Conservation (phyloP, 2,113 vertebrate species). For the Epinephelus moara region DNA sequence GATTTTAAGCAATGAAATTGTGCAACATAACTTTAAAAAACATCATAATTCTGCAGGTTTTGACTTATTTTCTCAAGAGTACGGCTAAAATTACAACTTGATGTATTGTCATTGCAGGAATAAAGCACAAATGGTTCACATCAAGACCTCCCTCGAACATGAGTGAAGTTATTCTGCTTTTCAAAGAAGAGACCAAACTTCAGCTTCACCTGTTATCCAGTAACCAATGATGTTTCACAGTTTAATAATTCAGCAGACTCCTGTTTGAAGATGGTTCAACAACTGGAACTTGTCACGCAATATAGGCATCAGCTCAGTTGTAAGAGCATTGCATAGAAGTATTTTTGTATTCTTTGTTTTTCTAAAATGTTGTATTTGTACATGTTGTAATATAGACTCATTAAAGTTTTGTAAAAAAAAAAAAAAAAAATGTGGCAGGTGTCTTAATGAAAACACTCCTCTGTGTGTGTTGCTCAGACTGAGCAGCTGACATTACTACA, state of each 20-base stretch:
- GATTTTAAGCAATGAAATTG: not conserved
- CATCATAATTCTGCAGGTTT: not conserved
- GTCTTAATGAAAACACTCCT: not conserved
- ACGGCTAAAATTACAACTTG: not conserved
- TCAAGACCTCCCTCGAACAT: not conserved
- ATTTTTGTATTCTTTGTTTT: not conserved
- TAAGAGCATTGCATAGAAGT: slow-evolving; percentile 14
- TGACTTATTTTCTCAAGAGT: not conserved
- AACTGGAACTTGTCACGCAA: not conserved
- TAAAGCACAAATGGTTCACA: slow-evolving; percentile 58
- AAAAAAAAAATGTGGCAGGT: not conserved
- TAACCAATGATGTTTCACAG: not conserved
- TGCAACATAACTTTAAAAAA: not conserved
- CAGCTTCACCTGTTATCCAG: not conserved
- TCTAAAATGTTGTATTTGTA: not conserved
- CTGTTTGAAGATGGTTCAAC: not conserved
- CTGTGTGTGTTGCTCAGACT: not conserved
- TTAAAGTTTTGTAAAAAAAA: slow-evolving; percentile 22
- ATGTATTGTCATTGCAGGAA: slow-evolving; percentile 47
- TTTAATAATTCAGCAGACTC: not conserved
- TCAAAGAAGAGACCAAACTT: not conserved
- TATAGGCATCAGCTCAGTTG: slow-evolving; percentile 28
- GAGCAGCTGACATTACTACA: no score
- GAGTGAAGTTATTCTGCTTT: not conserved
- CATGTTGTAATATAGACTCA: not conserved